Conservation (phyloP, 2,888 invertebrate species). For the Pediacus dermestoides region DNA sequence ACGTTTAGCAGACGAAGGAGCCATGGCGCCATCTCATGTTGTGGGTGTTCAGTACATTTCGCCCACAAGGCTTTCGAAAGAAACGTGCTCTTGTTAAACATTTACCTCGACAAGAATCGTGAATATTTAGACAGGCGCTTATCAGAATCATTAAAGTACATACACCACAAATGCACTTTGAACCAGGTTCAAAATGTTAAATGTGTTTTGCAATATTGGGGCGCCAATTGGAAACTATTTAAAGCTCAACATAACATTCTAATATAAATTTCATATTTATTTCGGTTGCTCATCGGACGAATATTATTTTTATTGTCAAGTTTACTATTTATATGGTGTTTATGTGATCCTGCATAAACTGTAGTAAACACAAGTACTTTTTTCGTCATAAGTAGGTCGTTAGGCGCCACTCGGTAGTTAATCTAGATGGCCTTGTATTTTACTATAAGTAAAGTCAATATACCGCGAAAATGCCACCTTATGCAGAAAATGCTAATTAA, state of each 20-base stretch:
- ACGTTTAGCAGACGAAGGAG: conserved; percentile 3
- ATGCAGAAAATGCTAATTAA: conserved; percentile 23
- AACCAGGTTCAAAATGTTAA: conserved; percentile 1
- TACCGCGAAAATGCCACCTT: conserved; percentile 33
- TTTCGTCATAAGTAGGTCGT: conserved; percentile 31
- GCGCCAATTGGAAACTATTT: not conserved
- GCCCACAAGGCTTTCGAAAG: conserved; percentile 5
- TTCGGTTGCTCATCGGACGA: too few relatives aligned
- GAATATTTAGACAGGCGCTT: conserved; percentile 3
- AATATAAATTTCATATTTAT: too few relatives aligned
- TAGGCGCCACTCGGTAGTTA: conserved; percentile 32
- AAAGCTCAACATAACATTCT: not conserved
- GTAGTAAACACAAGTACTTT: conserved; percentile 3
- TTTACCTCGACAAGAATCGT: conserved; percentile 1
- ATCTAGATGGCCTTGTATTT: conserved; percentile 37
- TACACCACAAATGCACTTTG: not conserved
- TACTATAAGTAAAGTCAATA: conserved; percentile 34
- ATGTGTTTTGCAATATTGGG: conserved; percentile 1
- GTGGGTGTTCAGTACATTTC: conserved; percentile 22
- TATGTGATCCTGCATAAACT: not conserved
- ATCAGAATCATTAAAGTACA: too few relatives aligned
- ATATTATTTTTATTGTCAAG: conserved; percentile 1
- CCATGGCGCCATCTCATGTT: conserved; percentile 28
- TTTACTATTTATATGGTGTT: not conserved
- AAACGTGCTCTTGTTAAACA: conserved; percentile 1